Conservation (phyloP, 2,797 vertebrate species). For the Acanthurus tractus region DNA sequence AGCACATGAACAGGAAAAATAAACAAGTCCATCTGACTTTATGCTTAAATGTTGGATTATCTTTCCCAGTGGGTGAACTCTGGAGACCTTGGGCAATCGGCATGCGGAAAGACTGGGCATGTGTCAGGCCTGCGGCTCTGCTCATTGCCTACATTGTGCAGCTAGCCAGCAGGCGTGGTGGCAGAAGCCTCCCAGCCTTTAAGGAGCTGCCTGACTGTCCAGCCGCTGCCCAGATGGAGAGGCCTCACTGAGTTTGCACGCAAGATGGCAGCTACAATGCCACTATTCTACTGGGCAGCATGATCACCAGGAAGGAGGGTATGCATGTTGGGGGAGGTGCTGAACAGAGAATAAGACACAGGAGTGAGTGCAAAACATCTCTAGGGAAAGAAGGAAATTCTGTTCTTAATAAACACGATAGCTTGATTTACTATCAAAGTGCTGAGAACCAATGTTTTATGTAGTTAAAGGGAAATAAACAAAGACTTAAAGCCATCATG, state of each 20-base stretch:
- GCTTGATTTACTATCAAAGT: background rate
- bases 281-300: slow-evolving; percentile 66
- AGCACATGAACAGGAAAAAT: slow-evolving; percentile 21
- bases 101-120: slow-evolving; percentile 49
- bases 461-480: background rate
- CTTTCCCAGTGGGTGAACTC: slow-evolving; percentile 40
- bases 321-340: slow-evolving; percentile 5
- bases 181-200: slow-evolving; percentile 46
- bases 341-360: slow-evolving; percentile 8
- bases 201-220: slow-evolving; percentile 67
- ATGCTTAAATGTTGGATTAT: slow-evolving; percentile 21
- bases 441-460: background rate
- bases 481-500: background rate
- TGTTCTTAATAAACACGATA: background rate
- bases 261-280: slow-evolving; percentile 72
- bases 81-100: slow-evolving; percentile 20
- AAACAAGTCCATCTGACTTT: background rate
- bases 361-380: background rate
- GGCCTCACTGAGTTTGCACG: slow-evolving; percentile 48
- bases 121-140: slow-evolving; percentile 47
- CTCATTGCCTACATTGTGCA: slow-evolving; percentile 60
- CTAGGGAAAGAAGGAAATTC: no score
- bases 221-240: slow-evolving; percentile 75
- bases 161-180: slow-evolving; percentile 56
- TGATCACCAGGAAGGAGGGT: slow-evolving; percentile 29